These are phyloP conservation scores for Goniozus legneri DNA, from an alignment of 1,140 invertebrate genomes.

Conservation along the genomic window DNA sequence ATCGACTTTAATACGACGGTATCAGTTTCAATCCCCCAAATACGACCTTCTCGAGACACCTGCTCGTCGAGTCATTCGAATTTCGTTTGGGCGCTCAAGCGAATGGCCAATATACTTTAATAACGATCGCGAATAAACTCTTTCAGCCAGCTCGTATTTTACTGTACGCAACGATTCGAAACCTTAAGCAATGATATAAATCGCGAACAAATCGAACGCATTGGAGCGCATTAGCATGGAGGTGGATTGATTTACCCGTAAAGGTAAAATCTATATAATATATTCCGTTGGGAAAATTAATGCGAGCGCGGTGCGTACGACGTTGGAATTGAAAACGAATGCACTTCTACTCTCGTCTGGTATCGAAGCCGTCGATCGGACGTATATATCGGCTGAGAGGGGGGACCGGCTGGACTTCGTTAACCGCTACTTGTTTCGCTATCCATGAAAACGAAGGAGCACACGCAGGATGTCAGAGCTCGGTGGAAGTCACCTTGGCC, in stretches of 20 bases:
- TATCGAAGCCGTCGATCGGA: not conserved
- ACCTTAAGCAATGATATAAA: too few species aligned
- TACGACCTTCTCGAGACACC: conserved; percentile 13
- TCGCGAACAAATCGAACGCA: too few species aligned
- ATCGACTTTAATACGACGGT: conserved; percentile 27
- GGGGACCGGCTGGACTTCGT: conserved; percentile 2
- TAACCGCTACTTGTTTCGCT: conserved; percentile 7
- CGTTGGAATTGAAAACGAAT: not conserved
- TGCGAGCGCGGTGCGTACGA: not conserved
- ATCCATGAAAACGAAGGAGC: conserved; percentile 5
- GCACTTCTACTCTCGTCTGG: not conserved
- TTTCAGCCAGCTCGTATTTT: not conserved
- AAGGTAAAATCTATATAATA: too few species aligned
- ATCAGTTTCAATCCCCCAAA: conserved; percentile 27
- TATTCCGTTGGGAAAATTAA: too few species aligned
- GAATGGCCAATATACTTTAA: not conserved
- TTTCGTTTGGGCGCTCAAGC: not conserved
- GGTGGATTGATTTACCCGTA: too few species aligned
- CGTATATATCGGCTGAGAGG: too few species aligned
- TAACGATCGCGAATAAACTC: conserved; percentile 7
- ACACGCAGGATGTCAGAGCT: not conserved
- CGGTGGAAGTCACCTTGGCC: not conserved
- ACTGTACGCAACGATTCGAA: too few species aligned
- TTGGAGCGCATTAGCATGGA: too few species aligned
- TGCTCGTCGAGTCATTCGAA: conserved; percentile 4